phyloP scores from a whole-genome alignment of 1,140 invertebrate genomes.

The Ruditapes philippinarum region DNA sequence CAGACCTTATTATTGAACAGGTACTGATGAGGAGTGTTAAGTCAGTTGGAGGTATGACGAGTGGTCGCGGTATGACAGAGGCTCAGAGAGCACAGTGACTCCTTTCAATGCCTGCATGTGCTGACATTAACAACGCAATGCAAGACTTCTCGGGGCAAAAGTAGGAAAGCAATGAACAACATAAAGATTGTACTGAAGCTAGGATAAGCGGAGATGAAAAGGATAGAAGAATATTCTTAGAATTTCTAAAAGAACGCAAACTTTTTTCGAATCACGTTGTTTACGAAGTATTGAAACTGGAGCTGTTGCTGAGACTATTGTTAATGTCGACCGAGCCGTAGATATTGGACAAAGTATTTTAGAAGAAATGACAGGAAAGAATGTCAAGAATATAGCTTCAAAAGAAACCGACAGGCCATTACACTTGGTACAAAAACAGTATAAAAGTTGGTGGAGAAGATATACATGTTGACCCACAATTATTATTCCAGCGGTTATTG shows the following conservation, averaged over 20 bases:
- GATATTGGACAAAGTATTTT: too few species aligned
- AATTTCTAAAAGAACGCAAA: slow-evolving; percentile 6
- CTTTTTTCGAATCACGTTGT: not conserved
- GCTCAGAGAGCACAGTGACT: slow-evolving; percentile 25
- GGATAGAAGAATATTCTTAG: slow-evolving; percentile 9
- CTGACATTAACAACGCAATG: slow-evolving; percentile 52
- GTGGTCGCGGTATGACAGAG: not conserved
- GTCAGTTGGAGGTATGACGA: slow-evolving; percentile 80
- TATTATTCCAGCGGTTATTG: slow-evolving; percentile 70
- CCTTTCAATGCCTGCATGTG: slow-evolving; percentile 34
- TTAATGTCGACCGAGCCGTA: not conserved
- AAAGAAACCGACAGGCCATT: too few species aligned
- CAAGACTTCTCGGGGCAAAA: slow-evolving; percentile 53
- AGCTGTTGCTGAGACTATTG: not conserved
- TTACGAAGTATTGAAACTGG: slow-evolving; percentile 25
- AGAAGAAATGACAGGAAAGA: not conserved
- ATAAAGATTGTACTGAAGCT: slow-evolving; percentile 57
- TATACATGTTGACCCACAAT: slow-evolving; percentile 67
- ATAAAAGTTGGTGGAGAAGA: too few species aligned
- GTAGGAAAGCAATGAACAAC: slow-evolving; percentile 69
- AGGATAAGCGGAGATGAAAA: slow-evolving; percentile 36
- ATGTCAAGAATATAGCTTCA: not conserved
- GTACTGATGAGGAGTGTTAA: slow-evolving; percentile 81
- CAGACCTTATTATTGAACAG: slow-evolving; percentile 79
- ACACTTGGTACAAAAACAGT: too few species aligned